Conservation (phyloP, 1,140 invertebrate genomes). For the Proales similis region DNA sequence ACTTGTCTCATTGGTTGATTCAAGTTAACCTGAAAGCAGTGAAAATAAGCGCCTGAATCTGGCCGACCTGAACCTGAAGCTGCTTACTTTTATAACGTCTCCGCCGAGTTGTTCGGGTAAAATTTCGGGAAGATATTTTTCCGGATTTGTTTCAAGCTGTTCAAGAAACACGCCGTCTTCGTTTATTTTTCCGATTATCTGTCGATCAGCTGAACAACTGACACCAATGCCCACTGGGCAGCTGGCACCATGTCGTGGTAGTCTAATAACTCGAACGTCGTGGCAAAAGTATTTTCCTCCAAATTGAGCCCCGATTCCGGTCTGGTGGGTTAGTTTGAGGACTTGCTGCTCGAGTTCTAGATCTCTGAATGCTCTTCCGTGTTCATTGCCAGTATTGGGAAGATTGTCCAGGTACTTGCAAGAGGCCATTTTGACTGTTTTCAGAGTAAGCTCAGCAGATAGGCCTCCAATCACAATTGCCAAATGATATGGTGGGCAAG, state of each 20-base stretch:
- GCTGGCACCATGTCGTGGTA: constrained; percentile 52
- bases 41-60: not conserved
- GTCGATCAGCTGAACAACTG: constrained; percentile 53
- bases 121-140: constrained; percentile 51
- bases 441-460: constrained; percentile 51
- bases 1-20: constrained; percentile 50
- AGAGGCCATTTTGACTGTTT: constrained; percentile 53
- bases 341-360: constrained; percentile 48
- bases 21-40: constrained; percentile 44
- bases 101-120: constrained; percentile 45
- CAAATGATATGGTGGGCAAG: constrained; percentile 54
- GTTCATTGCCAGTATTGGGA: constrained; percentile 50
- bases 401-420: constrained; percentile 51
- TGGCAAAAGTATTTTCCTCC: constrained; percentile 55
- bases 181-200: constrained; percentile 52
- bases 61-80: not conserved
- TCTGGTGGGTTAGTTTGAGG: constrained; percentile 46
- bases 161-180: constrained; percentile 51
- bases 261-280: constrained; percentile 51
- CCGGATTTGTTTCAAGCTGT: constrained; percentile 51
- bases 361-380: constrained; percentile 51
- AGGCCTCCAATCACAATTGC: constrained; percentile 53
- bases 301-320: constrained; percentile 54
- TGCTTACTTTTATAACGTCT: constrained; percentile 47
- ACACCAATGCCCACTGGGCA: constrained; percentile 54